Evolutionary conservation across 2,888 invertebrate species (phyloP).

Genomic region (Perithous albicinctus): DNA sequence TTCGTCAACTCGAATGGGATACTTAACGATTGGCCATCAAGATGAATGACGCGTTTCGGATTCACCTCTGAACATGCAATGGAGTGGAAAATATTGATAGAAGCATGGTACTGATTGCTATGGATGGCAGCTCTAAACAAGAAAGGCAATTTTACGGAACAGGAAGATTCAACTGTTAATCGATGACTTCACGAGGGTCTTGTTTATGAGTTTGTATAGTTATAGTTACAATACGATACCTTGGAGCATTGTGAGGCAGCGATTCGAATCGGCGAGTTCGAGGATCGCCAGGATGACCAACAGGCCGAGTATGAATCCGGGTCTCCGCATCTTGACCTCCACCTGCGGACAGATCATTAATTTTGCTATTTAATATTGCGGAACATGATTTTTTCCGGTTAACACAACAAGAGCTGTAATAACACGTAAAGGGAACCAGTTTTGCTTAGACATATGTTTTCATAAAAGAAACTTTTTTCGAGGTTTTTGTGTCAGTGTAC

Average conservation of each 20-base stretch:
- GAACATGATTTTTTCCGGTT: neutral
- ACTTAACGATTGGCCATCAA: conserved; percentile 82
- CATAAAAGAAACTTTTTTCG: too few species aligned
- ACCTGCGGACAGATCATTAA: conserved; percentile 66
- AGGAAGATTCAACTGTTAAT: neutral
- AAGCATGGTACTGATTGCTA: neutral
- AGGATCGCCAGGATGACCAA: conserved; percentile 71
- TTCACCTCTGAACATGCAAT: conserved; percentile 83
- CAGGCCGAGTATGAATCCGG: conserved; percentile 71
- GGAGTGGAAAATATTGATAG: neutral
- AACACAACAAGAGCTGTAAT: too few species aligned
- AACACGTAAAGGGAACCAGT: too few species aligned
- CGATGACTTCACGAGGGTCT: neutral
- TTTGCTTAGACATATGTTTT: too few species aligned
- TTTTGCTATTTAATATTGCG: neutral
- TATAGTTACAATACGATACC: conserved; percentile 69
- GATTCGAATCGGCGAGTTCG: conserved; percentile 73
- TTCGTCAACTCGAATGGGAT: conserved; percentile 86
- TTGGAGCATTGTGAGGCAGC: conserved; percentile 77
- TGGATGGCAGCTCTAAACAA: neutral
- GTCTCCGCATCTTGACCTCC: conserved; percentile 75
- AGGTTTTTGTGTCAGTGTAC: too few species aligned
- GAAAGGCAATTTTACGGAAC: neutral
- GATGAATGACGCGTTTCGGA: conserved; percentile 84
- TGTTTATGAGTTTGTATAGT: neutral